phyloP scores from a whole-genome alignment of 2,797 vertebrate genomes.

The Holocentrus rufus region DNA sequence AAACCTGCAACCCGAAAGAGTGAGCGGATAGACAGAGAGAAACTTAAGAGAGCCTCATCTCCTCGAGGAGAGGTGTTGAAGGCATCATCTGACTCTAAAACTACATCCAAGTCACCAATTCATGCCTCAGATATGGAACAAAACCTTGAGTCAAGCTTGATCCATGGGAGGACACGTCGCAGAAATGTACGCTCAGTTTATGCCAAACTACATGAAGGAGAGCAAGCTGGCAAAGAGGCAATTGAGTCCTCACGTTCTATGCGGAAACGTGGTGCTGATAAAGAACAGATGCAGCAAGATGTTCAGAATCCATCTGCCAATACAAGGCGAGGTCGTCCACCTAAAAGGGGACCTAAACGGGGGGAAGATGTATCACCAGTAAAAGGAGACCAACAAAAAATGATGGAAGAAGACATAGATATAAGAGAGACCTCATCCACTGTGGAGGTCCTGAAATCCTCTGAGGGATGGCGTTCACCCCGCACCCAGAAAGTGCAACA shows the following conservation, averaged over 20 bases:
- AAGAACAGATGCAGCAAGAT: conserved; percentile 86
- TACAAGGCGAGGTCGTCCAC: conserved; percentile 83
- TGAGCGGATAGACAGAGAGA: conserved; percentile 95
- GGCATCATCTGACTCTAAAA: conserved; percentile 82
- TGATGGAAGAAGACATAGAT: conserved; percentile 84
- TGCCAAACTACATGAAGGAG: conserved; percentile 89
- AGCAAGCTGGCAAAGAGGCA: conserved; percentile 87
- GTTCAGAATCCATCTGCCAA: conserved; percentile 76
- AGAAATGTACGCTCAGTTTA: conserved; percentile 96
- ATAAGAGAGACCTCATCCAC: conserved; percentile 79
- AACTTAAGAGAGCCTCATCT: conserved; percentile 91
- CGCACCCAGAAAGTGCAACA: conserved; percentile 88
- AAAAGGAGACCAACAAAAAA: conserved; percentile 84
- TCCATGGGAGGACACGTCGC: conserved; percentile 89
- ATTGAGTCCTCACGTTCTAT: conserved; percentile 87
- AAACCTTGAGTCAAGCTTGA: conserved; percentile 86
- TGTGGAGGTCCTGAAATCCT: conserved; percentile 82
- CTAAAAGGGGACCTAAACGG: conserved; percentile 86
- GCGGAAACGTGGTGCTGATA: conserved; percentile 89
- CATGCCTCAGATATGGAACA: conserved; percentile 86
- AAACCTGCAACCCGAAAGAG: conserved; percentile 95
- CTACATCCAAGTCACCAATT: conserved; percentile 88
- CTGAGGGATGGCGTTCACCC: conserved; percentile 92
- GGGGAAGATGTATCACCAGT: conserved; percentile 85
- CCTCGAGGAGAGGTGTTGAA: conserved; percentile 90